A percentile compares a stretch with the other conserved stretches of the same genome.
These are phyloP conservation scores for Balearica regulorum DNA, from an alignment of 2,797 vertebrate species.

Conservation along the genomic window DNA sequence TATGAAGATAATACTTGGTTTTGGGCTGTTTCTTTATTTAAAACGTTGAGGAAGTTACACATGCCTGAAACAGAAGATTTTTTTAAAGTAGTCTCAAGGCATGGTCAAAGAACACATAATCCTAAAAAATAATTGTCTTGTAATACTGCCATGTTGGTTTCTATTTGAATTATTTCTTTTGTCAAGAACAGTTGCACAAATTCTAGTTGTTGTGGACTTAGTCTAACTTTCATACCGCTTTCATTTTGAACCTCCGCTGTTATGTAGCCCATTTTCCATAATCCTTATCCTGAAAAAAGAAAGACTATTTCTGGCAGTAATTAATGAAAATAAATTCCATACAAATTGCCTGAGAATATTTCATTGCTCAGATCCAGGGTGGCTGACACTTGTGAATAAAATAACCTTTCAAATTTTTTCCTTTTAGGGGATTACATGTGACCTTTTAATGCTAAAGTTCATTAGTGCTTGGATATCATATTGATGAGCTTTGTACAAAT, in stretches of 20 bases:
- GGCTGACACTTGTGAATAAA: not conserved
- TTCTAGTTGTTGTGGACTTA: not conserved
- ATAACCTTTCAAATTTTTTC: not conserved
- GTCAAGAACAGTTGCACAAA: not conserved
- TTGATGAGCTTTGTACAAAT: conserved; percentile 14
- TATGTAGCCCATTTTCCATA: not conserved
- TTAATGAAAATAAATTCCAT: conserved; percentile 17
- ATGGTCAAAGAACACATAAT: not conserved
- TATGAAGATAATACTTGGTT: not conserved
- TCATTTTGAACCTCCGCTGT: not conserved
- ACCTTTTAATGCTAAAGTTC: conserved; percentile 11
- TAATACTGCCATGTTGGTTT: not conserved
- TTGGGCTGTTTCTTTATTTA: not conserved
- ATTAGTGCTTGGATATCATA: conserved; percentile 14
- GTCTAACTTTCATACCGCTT: not conserved
- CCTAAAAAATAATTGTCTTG: not conserved
- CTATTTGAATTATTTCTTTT: not conserved
- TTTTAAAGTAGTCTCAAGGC: not conserved
- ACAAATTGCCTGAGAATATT: not conserved
- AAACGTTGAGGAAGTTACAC: not conserved
- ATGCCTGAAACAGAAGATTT: not conserved
- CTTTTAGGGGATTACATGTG: not conserved
- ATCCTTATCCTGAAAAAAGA: not conserved
- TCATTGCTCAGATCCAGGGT: not conserved
- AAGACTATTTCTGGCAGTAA: not conserved